Conservation (phyloP, 2,797 vertebrate species). For the Lacerta bilineata region DNA sequence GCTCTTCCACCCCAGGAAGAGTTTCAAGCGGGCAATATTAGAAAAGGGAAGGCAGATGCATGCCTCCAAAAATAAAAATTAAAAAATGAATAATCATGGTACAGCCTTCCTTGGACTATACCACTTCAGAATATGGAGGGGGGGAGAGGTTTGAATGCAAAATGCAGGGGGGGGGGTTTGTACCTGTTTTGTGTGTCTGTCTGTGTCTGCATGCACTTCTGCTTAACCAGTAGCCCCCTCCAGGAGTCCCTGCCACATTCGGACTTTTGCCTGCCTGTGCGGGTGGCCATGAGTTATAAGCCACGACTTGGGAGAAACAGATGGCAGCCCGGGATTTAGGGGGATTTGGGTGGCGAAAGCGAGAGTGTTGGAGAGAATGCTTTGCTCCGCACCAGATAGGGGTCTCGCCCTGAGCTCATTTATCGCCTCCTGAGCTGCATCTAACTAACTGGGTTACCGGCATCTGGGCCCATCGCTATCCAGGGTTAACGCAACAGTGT, state of each 20-base stretch:
- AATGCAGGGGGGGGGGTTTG: neutral
- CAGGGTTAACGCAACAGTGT: too few species aligned
- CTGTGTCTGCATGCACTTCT: neutral
- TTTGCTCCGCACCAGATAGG: neutral
- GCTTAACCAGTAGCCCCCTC: neutral
- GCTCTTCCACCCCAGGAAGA: neutral
- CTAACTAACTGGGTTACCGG: neutral
- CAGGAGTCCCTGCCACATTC: neutral
- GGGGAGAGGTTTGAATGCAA: too few species aligned
- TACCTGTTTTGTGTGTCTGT: neutral
- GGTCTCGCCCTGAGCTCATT: neutral
- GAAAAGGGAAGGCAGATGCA: neutral
- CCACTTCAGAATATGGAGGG: neutral
- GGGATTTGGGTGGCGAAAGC: neutral
- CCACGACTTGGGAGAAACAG: neutral
- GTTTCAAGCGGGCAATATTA: neutral
- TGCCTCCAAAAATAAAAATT: neutral
- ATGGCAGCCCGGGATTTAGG: slow-evolving; percentile 8
- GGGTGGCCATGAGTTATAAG: neutral
- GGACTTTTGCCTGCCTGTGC: neutral
- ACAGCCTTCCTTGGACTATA: neutral
- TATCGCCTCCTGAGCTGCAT: too few species aligned
- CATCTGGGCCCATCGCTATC: neutral
- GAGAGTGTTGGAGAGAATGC: neutral
- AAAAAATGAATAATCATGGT: neutral